Base-by-base conservation (phyloP, 2,888 invertebrate species). In the Crematogaster levior region DNA sequence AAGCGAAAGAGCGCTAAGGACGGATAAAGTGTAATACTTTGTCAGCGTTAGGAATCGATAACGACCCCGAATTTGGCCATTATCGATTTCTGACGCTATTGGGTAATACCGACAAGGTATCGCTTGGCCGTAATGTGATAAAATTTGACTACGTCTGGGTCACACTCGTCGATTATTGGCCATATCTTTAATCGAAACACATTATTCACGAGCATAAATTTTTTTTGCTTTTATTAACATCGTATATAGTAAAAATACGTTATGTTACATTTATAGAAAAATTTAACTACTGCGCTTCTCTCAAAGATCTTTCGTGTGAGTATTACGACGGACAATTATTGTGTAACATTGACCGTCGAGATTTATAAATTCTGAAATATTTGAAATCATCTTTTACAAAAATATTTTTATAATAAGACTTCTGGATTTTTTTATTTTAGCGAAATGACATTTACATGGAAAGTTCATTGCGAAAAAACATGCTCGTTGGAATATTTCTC, bases 11-110 rank as follows among this genome's bases (percentile, higher is more conserved):
- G 48, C 24, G 48, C 61, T 37, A 37, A 40, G 27, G 65, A 18
- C 7, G 48, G 34, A 56, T 68, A 79, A 79, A 79, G 68, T 21
- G 43, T 68, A 30, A 77, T 68, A 46, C 56, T 79, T 68, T 68
- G 56, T 68, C 77, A 68, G 77, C 68, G 56, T 56, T 56, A 43
- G 34, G 43, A 46, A 79, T 79, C 56, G 77, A 79, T 79, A 68
- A 79, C 34, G 46, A 43, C 21, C 56, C 43, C 43, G 48, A 79
- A 68, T 66, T 68, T 51, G 43, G 12, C n/a, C 68, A 56, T 75
- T 75, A 75, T 65, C 65, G 75, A 51, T 37, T 37, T 12, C 65
- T 24, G 58, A 3, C n/a, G 37, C 37, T 51, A 60, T 61, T 46
- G 61, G 18, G 7, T 30, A 60, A 61, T 61, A 34, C 43, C 43